These are phyloP conservation scores for Nibea coibor DNA, from an alignment of 2,113 vertebrate genomes.

Conservation along the genomic window DNA sequence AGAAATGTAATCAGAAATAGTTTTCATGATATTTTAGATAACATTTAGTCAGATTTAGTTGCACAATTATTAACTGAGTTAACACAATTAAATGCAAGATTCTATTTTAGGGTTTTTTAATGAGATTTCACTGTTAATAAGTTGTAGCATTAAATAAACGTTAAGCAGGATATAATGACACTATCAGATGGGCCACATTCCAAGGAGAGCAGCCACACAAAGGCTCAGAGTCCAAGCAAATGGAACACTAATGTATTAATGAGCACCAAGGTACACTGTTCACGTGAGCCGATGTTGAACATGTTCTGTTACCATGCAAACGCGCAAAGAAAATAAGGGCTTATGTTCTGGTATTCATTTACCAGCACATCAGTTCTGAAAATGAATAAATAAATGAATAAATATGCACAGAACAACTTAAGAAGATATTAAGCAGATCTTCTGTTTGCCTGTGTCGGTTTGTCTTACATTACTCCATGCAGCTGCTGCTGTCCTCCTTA, in stretches of 20 bases:
- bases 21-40: constrained; percentile 5
- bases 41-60: not conserved
- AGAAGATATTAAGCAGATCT: not conserved
- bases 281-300: not conserved
- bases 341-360: not conserved
- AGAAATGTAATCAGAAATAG: not conserved
- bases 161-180: constrained; percentile 9
- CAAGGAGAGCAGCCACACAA: constrained; percentile 10
- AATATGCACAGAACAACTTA: not conserved
- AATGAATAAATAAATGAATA: not conserved
- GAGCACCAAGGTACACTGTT: not conserved
- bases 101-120: constrained; percentile 2
- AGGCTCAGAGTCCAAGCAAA: constrained; percentile 33
- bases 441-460: not conserved
- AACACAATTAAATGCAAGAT: not conserved
- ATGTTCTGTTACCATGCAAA: not conserved
- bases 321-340: not conserved
- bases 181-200: constrained; percentile 11
- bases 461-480: no score
- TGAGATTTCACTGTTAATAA: not conserved
- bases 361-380: not conserved
- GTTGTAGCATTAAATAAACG: not conserved
- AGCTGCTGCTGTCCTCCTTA: not conserved
- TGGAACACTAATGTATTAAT: not conserved
- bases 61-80: not conserved